Evolutionary conservation across 2,797 vertebrate species (phyloP).

Genomic region (Chanos chanos): DNA sequence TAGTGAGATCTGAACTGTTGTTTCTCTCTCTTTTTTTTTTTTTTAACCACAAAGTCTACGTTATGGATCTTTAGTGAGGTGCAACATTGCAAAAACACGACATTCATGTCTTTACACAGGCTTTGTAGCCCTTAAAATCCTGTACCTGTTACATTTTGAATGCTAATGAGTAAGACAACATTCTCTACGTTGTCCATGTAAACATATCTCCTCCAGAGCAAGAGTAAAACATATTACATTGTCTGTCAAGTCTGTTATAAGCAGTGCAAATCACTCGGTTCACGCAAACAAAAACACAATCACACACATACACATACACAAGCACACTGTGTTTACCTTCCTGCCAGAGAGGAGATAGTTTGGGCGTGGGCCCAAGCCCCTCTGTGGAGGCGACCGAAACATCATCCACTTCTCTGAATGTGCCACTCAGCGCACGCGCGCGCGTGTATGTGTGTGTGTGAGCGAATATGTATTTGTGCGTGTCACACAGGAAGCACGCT

Average conservation of each 20-base stretch:
- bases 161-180: neutral
- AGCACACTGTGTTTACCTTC: constrained; percentile 58
- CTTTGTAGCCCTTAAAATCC: no score
- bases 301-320: no score
- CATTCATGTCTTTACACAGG: no score
- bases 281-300: no score
- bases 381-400: constrained; percentile 48
- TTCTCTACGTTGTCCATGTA: constrained; percentile 10
- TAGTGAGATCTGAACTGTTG: no score
- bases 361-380: constrained; percentile 45
- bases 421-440: constrained; percentile 42
- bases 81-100: no score
- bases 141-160: constrained; percentile 4
- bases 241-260: neutral
- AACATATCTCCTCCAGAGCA: constrained; percentile 10
- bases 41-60: no score
- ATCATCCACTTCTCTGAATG: constrained; percentile 45
- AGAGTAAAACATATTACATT: no score
- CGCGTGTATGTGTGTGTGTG: constrained; percentile 36
- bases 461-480: constrained; percentile 30
- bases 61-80: no score
- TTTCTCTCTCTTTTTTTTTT: no score
- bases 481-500: constrained; percentile 51
- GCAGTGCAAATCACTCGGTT: no score
- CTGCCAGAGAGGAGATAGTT: constrained; percentile 50